These are phyloP conservation scores for Danio aesculapii DNA, from an alignment of 2,797 vertebrate species.

Conservation along the genomic window DNA sequence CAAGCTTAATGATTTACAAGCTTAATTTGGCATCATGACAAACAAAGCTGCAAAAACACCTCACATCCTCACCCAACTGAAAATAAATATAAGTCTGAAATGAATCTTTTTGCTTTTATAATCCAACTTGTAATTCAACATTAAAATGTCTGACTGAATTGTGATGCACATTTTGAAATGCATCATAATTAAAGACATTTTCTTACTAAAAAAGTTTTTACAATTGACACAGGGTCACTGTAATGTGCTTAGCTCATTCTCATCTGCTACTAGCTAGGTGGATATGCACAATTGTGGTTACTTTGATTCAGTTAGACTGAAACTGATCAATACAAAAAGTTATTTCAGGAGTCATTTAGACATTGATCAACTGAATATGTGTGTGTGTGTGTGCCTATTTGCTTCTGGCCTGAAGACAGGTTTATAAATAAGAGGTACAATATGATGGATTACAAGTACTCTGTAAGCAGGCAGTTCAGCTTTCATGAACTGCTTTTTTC, in stretches of 20 bases:
- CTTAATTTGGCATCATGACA: too few species aligned
- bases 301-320: constrained; percentile 41
- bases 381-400: background rate
- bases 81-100: too few species aligned
- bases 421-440: constrained; percentile 19
- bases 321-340: constrained; percentile 43
- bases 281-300: constrained; percentile 31
- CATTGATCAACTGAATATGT: constrained; percentile 32
- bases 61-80: too few species aligned
- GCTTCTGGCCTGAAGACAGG: background rate
- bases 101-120: constrained; percentile 30
- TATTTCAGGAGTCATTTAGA: constrained; percentile 38
- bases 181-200: constrained; percentile 25
- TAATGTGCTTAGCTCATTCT: constrained; percentile 22
- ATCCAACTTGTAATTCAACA: constrained; percentile 36
- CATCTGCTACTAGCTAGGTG: constrained; percentile 7
- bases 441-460: background rate
- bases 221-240: background rate
- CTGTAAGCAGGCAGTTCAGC: background rate
- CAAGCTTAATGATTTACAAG: too few species aligned
- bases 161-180: constrained; percentile 41
- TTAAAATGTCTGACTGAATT: constrained; percentile 35
- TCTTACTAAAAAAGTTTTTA: background rate
- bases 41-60: too few species aligned
- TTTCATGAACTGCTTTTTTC: background rate